Conservation (phyloP, 2,888 invertebrate genomes). For the Xestia c-nigrum region DNA sequence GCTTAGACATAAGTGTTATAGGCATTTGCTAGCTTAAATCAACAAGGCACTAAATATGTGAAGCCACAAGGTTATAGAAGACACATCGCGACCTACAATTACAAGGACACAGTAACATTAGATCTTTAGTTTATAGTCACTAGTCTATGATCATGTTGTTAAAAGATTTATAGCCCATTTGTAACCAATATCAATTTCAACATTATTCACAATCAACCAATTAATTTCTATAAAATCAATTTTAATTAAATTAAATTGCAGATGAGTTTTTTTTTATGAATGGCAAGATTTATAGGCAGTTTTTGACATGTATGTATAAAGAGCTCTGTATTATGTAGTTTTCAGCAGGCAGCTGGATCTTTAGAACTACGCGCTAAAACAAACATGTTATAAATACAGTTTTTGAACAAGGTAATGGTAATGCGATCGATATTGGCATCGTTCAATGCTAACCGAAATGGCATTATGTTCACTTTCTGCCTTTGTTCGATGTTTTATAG, state of each 20-base stretch:
- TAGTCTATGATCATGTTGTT: slow-evolving; percentile 20
- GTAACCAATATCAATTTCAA: slow-evolving; percentile 45
- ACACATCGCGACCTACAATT: slow-evolving; percentile 43
- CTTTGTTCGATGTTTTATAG: background rate
- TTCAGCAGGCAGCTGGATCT: background rate
- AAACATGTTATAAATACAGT: no score
- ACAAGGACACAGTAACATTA: slow-evolving; percentile 48
- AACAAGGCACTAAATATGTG: slow-evolving; percentile 20
- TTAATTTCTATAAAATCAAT: slow-evolving; percentile 33
- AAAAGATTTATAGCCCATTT: slow-evolving; percentile 53
- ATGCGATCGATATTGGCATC: background rate
- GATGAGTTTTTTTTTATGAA: slow-evolving; percentile 6
- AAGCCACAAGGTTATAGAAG: slow-evolving; percentile 37
- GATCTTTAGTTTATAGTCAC: slow-evolving; percentile 32
- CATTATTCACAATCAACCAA: slow-evolving; percentile 31
- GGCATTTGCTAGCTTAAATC: slow-evolving; percentile 1
- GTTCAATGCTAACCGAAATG: background rate
- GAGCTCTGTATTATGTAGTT: background rate
- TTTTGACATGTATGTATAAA: background rate
- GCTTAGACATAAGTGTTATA: background rate
- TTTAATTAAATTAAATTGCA: slow-evolving; percentile 38
- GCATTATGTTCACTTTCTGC: background rate
- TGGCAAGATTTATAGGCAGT: background rate
- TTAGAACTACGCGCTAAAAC: no score
- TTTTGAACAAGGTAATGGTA: no score